phyloP scores from a whole-genome alignment of 35 echinoderm and acorn worm species.

The Lytechinus variegatus region DNA sequence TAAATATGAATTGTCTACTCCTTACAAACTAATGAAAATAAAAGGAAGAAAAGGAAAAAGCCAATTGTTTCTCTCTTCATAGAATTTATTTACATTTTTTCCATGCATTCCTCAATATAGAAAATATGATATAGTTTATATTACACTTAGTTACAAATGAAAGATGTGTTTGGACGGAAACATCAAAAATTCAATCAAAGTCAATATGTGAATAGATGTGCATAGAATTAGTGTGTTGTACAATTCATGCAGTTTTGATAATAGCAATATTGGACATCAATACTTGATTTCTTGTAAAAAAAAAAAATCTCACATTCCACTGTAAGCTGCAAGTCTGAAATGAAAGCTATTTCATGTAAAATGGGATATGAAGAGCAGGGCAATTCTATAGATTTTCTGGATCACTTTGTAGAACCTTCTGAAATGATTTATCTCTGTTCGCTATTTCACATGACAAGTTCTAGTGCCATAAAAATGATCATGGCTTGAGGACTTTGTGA shows the following conservation, averaged over 20 bases:
- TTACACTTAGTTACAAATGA: not conserved
- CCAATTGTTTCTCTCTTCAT: not conserved
- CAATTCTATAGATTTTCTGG: too few species aligned
- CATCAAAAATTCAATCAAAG: not conserved
- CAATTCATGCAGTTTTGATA: not conserved
- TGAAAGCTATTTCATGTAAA: too few species aligned
- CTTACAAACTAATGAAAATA: not conserved
- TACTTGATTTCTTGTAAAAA: not conserved
- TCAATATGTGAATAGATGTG: not conserved
- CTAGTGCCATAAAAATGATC: too few species aligned
- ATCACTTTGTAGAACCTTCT: too few species aligned
- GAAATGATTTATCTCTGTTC: too few species aligned
- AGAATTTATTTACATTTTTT: slow-evolving; percentile 15
- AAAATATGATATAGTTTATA: not conserved
- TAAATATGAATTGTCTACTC: too few species aligned
- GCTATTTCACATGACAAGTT: too few species aligned
- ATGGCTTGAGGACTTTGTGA: too few species aligned
- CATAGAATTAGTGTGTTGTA: not conserved
- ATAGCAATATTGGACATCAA: not conserved
- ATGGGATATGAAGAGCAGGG: too few species aligned
- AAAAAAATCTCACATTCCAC: too few species aligned
- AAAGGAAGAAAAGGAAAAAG: not conserved
- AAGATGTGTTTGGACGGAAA: not conserved
- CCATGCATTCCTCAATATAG: not conserved
- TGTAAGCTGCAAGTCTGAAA: too few species aligned